These are phyloP conservation scores for Danionella dracula DNA, from an alignment of 2,797 vertebrate species.

Conservation along the genomic window DNA sequence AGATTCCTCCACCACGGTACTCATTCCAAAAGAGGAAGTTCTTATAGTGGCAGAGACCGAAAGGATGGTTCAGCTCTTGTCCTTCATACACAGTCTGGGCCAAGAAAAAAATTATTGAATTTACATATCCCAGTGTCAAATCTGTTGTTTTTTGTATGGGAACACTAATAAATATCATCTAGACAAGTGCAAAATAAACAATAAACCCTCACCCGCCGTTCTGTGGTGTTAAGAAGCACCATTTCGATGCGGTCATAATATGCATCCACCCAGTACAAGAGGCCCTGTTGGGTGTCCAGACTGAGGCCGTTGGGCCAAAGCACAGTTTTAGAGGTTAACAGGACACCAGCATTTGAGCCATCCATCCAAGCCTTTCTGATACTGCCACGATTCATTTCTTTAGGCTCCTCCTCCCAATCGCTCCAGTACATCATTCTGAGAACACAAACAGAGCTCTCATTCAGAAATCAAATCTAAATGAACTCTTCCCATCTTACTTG, in stretches of 20 bases:
- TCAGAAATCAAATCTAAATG: neutral
- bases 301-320: constrained; percentile 96
- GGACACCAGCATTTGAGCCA: constrained; percentile 84
- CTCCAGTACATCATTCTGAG: constrained; percentile 98
- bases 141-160: too few species aligned
- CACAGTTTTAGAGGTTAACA: constrained; percentile 92
- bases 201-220: constrained; percentile 82
- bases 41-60: constrained; percentile 80
- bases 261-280: constrained; percentile 96
- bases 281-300: constrained; percentile 85
- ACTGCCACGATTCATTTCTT: constrained; percentile 91
- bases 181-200: too few species aligned
- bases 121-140: too few species aligned
- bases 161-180: too few species aligned
- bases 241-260: constrained; percentile 96
- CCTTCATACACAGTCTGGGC: constrained; percentile 90
- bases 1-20: constrained; percentile 86
- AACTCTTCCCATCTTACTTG: too few species aligned
- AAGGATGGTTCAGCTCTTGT: constrained; percentile 79
- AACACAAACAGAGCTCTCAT: constrained; percentile 3
- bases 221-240: constrained; percentile 85
- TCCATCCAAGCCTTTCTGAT: constrained; percentile 98
- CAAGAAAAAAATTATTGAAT: constrained; percentile 29
- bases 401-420: constrained; percentile 97
- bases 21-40: constrained; percentile 84